Evolutionary conservation across 1,140 invertebrate species (phyloP), one percentile per base, ranked within the genome.

Genomic region (Coboldia fuscipes): DNA sequence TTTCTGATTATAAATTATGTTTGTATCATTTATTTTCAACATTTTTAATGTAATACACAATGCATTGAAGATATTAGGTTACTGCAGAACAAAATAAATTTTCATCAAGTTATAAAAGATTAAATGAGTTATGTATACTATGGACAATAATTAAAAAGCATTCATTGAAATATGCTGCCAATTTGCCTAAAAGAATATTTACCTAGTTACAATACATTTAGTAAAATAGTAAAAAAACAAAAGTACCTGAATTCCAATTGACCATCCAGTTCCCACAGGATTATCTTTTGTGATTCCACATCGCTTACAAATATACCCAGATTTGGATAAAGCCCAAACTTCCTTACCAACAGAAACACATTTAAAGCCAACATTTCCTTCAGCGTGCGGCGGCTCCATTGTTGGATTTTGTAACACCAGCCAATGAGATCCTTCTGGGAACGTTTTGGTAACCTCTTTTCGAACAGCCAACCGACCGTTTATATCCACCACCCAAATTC

Each of bases 401-500:
- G 62, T 57, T 51, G 67, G 62, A 36, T 63, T 54, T 15, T 59
- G 59, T 30, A 75, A 48, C 28, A 62, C 62, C 42, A 72, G 64
- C 80, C 79, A 85, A 41, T 67, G 56, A 1, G 64, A 68, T 9
- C 79, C 79, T 51, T 82, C 78, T 0, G 76, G 78, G 42, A 75
- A 76, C 30, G 65, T 60, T 35, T 55, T 58, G 2, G 62, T 63
- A 15, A 83, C 68, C 41, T 73, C 72, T 22, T 61, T 65, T 13
- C 80, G 61, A 10, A 80, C 68, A 37, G 69, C 72, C 19, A 82
- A 47, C 43, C 63, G 58, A 15, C 68, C 68, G 21, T 57, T 51
- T 29, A 60, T 60, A 44, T 74, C 75, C 8, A 79, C 45, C 3
- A 66, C 73, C 72, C 75, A 80, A 8, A 86, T 70, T 12, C 69